phyloP scores from a whole-genome alignment of 2,888 invertebrate genomes.

The Parnassius smintheus region DNA sequence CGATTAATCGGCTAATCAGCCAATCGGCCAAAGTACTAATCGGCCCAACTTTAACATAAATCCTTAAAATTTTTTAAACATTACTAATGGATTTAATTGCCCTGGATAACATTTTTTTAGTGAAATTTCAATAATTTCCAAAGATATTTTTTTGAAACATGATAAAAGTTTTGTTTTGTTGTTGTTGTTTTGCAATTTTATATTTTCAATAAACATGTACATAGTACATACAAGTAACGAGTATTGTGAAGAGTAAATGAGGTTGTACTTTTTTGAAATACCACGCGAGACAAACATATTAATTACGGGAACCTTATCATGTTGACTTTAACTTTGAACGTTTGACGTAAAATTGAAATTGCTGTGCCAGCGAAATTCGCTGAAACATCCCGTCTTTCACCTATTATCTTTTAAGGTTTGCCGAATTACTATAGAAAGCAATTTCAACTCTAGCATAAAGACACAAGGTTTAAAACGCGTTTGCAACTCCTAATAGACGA shows the following conservation, averaged over 20 bases:
- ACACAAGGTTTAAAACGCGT: slow-evolving; percentile 25
- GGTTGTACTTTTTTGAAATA: slow-evolving; percentile 18
- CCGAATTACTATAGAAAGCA: slow-evolving; percentile 1
- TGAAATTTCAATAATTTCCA: no score
- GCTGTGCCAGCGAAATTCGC: slow-evolving; percentile 3
- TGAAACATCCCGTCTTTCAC: slow-evolving; percentile 21
- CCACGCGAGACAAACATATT: slow-evolving; percentile 25
- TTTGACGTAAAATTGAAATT: not conserved
- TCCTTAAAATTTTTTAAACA: no score
- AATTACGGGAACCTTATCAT: slow-evolving; percentile 9
- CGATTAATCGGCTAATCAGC: no score
- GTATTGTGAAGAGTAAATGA: slow-evolving; percentile 22
- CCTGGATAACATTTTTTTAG: no score
- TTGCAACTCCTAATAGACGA: slow-evolving; percentile 28
- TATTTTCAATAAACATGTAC: slow-evolving; percentile 10
- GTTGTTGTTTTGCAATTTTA: not conserved
- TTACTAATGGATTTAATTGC: no score
- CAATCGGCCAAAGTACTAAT: no score
- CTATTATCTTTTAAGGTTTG: slow-evolving; percentile 25
- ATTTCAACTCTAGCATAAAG: slow-evolving; percentile 26
- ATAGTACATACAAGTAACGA: not conserved
- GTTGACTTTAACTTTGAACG: not conserved
- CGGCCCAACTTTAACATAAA: no score
- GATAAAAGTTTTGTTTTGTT: no score
- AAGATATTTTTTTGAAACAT: no score